These are phyloP conservation scores for Cynopterus sphinx DNA, from an alignment of 2,797 vertebrate species.

Conservation along the genomic window DNA sequence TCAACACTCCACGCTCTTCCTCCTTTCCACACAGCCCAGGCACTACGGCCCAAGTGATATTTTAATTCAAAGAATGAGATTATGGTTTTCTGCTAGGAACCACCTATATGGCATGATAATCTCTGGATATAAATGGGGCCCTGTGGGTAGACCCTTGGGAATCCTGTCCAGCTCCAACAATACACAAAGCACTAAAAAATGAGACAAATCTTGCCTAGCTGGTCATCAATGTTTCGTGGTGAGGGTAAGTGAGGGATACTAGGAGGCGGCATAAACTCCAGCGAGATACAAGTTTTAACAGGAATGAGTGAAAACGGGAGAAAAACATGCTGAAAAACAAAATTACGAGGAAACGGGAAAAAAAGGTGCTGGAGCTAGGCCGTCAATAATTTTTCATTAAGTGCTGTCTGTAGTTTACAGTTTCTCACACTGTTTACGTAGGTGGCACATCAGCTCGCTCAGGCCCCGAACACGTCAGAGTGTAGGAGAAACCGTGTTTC, in stretches of 20 bases:
- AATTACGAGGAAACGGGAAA: neutral
- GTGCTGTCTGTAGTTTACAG: neutral
- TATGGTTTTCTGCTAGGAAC: constrained; percentile 26
- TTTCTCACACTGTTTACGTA: neutral
- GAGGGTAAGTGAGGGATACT: neutral
- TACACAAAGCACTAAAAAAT: constrained; percentile 9
- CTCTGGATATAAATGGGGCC: constrained; percentile 39
- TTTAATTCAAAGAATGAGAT: constrained; percentile 50
- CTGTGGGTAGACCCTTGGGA: neutral
- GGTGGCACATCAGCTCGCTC: neutral
- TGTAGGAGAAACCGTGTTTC: neutral
- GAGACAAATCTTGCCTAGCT: neutral
- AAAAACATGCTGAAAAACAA: neutral
- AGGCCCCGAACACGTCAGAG: neutral
- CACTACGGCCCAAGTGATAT: neutral
- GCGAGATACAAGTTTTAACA: neutral
- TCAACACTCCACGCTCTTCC: neutral
- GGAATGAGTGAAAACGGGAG: neutral
- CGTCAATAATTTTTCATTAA: constrained; percentile 14
- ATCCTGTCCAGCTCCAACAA: neutral
- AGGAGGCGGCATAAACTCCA: neutral
- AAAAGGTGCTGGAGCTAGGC: neutral
- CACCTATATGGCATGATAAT: constrained; percentile 2
- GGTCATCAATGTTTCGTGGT: neutral
- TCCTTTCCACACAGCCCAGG: neutral